These are phyloP conservation scores for Tachina lurida DNA, from an alignment of 2,888 invertebrate genomes.

Conservation along the genomic window DNA sequence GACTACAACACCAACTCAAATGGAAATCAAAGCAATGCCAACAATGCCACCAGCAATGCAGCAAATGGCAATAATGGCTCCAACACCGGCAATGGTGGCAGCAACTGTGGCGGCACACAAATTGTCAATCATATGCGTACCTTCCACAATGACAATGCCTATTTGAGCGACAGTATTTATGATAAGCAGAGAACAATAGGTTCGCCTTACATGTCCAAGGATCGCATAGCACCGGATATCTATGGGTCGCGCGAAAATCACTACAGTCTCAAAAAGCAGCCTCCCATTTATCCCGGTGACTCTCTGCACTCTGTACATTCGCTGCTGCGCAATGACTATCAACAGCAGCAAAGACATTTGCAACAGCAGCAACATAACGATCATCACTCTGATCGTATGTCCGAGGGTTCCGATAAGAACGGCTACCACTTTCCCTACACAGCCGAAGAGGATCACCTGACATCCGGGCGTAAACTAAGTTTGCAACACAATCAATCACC, in stretches of 20 bases:
- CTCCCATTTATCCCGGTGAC: constrained; percentile 78
- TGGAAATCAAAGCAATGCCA: constrained; percentile 70
- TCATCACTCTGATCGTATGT: constrained; percentile 86
- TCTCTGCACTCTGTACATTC: constrained; percentile 82
- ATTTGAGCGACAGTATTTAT: constrained; percentile 81
- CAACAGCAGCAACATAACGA: constrained; percentile 75
- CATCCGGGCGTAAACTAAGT: constrained; percentile 79
- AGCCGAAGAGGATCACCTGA: constrained; percentile 90
- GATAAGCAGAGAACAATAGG: constrained; percentile 81
- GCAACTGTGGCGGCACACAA: constrained; percentile 78
- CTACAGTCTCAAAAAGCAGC: constrained; percentile 80
- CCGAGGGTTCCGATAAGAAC: constrained; percentile 89
- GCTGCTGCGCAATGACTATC: constrained; percentile 82
- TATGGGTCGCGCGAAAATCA: constrained; percentile 82
- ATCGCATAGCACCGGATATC: constrained; percentile 82
- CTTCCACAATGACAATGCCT: constrained; percentile 81
- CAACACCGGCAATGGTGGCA: constrained; percentile 60
- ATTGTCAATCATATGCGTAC: constrained; percentile 82
- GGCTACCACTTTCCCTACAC: constrained; percentile 94
- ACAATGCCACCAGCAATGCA: constrained; percentile 73
- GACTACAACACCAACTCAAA: constrained; percentile 77
- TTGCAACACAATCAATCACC: constrained; percentile 75
- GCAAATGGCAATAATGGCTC: constrained; percentile 56
- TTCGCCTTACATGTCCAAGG: constrained; percentile 82
- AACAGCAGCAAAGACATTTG: constrained; percentile 81